Base-by-base conservation (phyloP, 1,140 invertebrate genomes). In the Atopsyche davidsoni region DNA sequence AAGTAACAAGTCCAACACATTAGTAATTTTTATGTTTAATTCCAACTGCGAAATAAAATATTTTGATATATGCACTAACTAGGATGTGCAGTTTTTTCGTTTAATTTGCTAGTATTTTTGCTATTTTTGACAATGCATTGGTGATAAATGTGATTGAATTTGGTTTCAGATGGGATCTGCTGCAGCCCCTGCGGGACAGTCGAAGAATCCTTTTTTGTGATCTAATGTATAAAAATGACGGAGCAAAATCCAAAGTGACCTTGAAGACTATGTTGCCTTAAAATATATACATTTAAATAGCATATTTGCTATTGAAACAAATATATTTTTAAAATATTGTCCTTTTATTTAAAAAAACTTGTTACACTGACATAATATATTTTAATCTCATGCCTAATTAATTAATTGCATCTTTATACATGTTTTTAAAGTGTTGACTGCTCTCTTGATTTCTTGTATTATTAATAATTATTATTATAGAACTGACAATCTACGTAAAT, bases 181-280 rank as follows among this genome's bases (percentile, higher is more conserved):
- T 18, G 44, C 49, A 14, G 32, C 55, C 19, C 51, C 47, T 13
- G 38, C 42, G 17, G 52, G 47, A 31, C 48, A 51, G 22, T 58
- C 56, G 11, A 58, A 58, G 28, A 58, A 58, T 55, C 56, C 56
- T 40, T 58, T 58, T 34, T 46, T 58, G 52, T 58, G 52, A 58
- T 57, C 22, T 51, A 45, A 39, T 46, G 31, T n/a, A n/a, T n/a
- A n/a, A n/a, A n/a, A 19, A 23, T 38, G 18, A 13, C 23, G 46
- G 40, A 45, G 18, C 40, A 14, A 9, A 48, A 25, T 48, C 48
- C 46, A 35, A 57, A 57, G 55, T 58, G 55, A 51, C 51, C 55
- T 54, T 53, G 51, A 53, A 58, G 47, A 54, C 51, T 46, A 38
- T 44, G 42, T 43, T 54, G 51, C 55, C 47, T 58, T 58, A 53